These are phyloP conservation scores for Rhopalosiphum maidis DNA, from an alignment of 1,140 invertebrate genomes.

Conservation along the genomic window DNA sequence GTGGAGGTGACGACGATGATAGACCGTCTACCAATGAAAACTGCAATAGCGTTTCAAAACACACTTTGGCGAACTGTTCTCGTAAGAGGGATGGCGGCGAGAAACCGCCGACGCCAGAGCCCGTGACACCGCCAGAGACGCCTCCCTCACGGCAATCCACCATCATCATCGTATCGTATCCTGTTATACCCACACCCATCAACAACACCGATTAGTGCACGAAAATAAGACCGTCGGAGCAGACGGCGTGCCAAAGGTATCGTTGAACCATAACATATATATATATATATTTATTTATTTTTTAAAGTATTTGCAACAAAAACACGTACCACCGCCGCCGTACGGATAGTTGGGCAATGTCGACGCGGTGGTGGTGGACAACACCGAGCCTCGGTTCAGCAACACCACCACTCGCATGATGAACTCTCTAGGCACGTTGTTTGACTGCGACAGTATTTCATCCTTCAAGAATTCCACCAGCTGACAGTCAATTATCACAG, in stretches of 20 bases:
- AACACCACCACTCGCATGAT: conserved; percentile 86
- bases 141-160: conserved; percentile 72
- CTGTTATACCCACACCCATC: conserved; percentile 61
- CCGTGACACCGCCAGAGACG: background rate
- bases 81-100: conserved; percentile 66
- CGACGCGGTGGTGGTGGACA: conserved; percentile 71
- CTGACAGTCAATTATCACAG: conserved; percentile 86
- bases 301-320: background rate
- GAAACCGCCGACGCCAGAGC: background rate
- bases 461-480: conserved; percentile 84
- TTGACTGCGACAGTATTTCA: conserved; percentile 84
- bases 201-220: background rate
- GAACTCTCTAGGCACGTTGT: conserved; percentile 83
- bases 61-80: conserved; percentile 95
- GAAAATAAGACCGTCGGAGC: background rate
- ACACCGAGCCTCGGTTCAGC: conserved; percentile 92
- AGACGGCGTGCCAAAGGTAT: background rate
- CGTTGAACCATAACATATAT: background rate
- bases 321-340: background rate
- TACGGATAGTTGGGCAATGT: conserved; percentile 22
- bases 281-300: background rate
- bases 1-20: background rate
- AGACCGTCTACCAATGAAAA: conserved; percentile 82
- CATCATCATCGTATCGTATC: conserved; percentile 72
- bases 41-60: conserved; percentile 94